These are phyloP conservation scores for Hypanus sabinus DNA, from an alignment of 2,113 vertebrate species.

Conservation along the genomic window DNA sequence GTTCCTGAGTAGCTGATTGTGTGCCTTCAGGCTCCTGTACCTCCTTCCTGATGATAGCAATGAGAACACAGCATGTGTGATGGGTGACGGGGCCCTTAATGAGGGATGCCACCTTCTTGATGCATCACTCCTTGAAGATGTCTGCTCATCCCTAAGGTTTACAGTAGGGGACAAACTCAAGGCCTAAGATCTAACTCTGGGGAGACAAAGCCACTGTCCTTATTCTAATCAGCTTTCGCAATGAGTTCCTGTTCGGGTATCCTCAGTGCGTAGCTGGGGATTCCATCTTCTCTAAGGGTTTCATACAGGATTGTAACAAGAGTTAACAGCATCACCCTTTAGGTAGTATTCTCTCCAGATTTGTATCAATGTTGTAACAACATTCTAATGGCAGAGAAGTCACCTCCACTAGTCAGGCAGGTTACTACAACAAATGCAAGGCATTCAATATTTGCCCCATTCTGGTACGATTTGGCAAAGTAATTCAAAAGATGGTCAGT, in stretches of 20 bases:
- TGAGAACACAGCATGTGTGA: too few species aligned
- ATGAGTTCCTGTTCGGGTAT: background rate
- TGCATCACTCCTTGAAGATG: too few species aligned
- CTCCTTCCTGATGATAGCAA: too few species aligned
- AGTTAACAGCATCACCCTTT: background rate
- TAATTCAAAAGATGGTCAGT: background rate
- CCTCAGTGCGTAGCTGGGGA: background rate
- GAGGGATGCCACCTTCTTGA: too few species aligned
- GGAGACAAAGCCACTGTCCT: background rate
- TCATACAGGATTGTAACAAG: background rate
- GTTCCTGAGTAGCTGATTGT: too few species aligned
- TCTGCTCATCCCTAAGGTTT: background rate
- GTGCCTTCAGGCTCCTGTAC: too few species aligned
- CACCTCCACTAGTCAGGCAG: too few species aligned
- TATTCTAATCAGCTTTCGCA: background rate
- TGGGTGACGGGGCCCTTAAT: too few species aligned
- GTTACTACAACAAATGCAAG: too few species aligned
- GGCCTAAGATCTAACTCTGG: background rate
- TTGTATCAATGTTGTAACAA: background rate
- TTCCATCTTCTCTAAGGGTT: background rate
- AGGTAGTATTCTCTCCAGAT: background rate
- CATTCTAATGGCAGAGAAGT: background rate
- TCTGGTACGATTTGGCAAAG: background rate
- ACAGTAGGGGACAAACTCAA: too few species aligned
- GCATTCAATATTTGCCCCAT: background rate